These are phyloP conservation scores for Diplosoma virens DNA, from an alignment of 23 tunicate genomes.

Conservation along the genomic window DNA sequence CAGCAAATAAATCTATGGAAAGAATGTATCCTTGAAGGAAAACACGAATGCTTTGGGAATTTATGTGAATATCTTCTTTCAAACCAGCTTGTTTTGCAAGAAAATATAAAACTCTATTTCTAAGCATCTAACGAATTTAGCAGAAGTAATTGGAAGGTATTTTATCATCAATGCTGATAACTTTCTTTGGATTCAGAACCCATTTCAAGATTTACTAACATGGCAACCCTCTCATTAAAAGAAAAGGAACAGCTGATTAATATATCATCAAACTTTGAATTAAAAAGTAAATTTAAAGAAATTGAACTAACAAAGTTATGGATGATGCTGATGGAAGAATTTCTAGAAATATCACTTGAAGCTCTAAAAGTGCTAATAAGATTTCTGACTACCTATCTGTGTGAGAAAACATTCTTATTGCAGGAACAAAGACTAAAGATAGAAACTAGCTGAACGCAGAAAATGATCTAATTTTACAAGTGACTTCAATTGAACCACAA, in stretches of 20 bases:
- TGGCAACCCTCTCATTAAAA: constrained; percentile 27
- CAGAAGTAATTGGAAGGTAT: constrained; percentile 26
- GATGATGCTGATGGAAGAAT: constrained; percentile 31
- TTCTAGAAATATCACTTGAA: constrained; percentile 26
- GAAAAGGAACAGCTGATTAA: constrained; percentile 31
- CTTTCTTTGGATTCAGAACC: constrained; percentile 25
- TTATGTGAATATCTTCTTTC: constrained; percentile 22
- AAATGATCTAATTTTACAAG: constrained; percentile 8
- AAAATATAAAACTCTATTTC: constrained; percentile 25
- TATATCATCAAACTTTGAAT: constrained; percentile 21
- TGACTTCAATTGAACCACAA: constrained; percentile 16
- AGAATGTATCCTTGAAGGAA: constrained; percentile 25
- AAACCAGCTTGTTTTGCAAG: constrained; percentile 25
- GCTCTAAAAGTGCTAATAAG: constrained; percentile 14
- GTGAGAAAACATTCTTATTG: constrained; percentile 8
- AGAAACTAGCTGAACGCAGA: constrained; percentile 12
- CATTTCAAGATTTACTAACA: constrained; percentile 27
- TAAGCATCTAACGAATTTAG: constrained; percentile 21
- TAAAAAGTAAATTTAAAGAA: constrained; percentile 22
- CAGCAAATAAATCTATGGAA: constrained; percentile 12
- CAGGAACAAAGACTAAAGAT: background rate
- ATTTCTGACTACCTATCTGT: background rate
- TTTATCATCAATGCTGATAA: constrained; percentile 24
- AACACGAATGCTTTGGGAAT: constrained; percentile 24
- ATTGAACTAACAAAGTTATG: constrained; percentile 23